Base-by-base conservation (phyloP, 92 coral and sea anemone genomes). In the Virgularia gustaviana region DNA sequence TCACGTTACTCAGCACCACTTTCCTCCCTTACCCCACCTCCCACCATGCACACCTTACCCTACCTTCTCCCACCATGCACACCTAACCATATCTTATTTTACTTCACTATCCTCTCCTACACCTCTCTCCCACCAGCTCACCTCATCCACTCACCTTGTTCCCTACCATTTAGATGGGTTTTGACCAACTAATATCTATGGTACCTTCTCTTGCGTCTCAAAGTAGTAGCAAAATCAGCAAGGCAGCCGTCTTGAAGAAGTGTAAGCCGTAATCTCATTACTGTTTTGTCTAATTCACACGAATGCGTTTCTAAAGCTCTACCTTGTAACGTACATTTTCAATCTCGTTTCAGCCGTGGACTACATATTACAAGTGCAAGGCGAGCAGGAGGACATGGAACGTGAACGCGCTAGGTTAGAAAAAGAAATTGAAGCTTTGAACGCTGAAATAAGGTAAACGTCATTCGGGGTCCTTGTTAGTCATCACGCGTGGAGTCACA, bases 141-240 rank as follows among this genome's bases (percentile, higher is more conserved):
- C n/a, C n/a, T n/a, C n/a, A n/a, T n/a, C n/a, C n/a, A n/a, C n/a
- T n/a, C n/a, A n/a, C n/a, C n/a, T n/a, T n/a, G n/a, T n/a, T n/a
- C n/a, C n/a, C n/a, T n/a, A n/a, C n/a, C 20, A 32, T 57, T 18
- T 63, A 91, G 97, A 83, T 92, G 91, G 97, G 97, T 4, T 92
- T 92, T 82, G 97, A 92, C 54, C 96, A 92, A 57, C 80, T 92
- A 52, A 72, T 85, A 66, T 61, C 76, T 53, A 78, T 92, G 77
- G 97, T 92, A 6, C 97, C 97, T 27, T 51, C 97, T 13, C 86
- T 92, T 27, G 96, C 92, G 19, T 79, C 80, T 32, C 97, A 92
- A 59, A 85, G 86, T 49, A 89, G 79, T 63, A 76, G 83, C 39
- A 92, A 92, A 84, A 83, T 92, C 71, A 92, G 97, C 85, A 92